A percentile compares a stretch with the other conserved stretches of the same genome.
Evolutionary conservation across 30 jellyfish, hydroid and myxozoan genomes (phyloP).

Genomic region (Mastigias papua): DNA sequence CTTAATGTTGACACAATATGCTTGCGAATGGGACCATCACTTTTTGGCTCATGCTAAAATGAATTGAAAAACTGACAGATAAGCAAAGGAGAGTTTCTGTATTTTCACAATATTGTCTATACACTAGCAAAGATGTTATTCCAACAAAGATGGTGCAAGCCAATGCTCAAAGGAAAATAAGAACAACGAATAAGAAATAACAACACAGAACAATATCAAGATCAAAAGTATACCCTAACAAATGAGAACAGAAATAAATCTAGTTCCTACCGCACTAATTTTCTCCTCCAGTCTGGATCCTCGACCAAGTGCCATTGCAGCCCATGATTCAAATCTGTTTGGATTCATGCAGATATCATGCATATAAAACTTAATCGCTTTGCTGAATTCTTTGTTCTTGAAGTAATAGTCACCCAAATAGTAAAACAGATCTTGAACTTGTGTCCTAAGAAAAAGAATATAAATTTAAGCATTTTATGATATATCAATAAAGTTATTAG

Average conservation of each 20-base stretch:
- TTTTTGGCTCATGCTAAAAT: conserved; percentile 89
- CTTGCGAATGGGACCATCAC: conserved; percentile 93
- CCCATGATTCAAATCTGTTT: conserved; percentile 97
- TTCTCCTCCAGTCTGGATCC: conserved; percentile 97
- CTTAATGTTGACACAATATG: conserved; percentile 90
- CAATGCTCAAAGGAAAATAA: too few relatives aligned
- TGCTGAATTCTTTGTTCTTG: conserved; percentile 95
- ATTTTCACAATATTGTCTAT: too few relatives aligned
- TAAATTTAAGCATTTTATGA: too few relatives aligned
- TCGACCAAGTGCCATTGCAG: conserved; percentile 96
- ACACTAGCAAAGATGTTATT: too few relatives aligned
- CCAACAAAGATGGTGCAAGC: too few relatives aligned
- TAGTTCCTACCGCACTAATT: conserved; percentile 84
- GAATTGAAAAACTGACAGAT: background rate
- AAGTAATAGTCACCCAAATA: conserved; percentile 93
- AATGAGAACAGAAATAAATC: background rate
- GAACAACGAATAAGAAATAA: too few relatives aligned
- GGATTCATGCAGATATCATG: conserved; percentile 96
- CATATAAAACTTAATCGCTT: conserved; percentile 95
- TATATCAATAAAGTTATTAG: background rate
- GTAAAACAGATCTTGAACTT: conserved; percentile 82
- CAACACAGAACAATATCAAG: too few relatives aligned
- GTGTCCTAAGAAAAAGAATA: conserved; percentile 52
- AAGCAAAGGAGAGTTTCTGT: too few relatives aligned
- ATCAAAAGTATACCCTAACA: too few relatives aligned